Conservation (phyloP, 2,113 vertebrate species). For the Eulemur macaco region DNA sequence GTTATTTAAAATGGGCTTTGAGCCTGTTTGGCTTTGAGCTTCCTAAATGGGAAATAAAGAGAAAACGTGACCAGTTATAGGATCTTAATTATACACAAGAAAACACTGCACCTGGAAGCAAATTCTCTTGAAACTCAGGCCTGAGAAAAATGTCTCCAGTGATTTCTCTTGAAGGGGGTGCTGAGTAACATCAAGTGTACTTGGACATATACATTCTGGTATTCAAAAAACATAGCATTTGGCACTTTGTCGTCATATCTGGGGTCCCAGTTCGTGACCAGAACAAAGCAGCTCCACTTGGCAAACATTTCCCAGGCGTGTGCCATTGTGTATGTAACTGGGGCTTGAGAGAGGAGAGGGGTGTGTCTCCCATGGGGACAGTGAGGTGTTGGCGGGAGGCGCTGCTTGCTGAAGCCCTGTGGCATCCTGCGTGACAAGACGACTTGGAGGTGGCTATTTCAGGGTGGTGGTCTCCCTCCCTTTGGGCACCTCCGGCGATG, state of each 20-base stretch:
- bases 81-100: background rate
- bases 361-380: background rate
- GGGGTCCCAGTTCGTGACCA: background rate
- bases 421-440: background rate
- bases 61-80: background rate
- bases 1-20: background rate
- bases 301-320: background rate
- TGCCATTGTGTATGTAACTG: background rate
- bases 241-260: background rate
- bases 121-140: background rate
- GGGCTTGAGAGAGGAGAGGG: background rate
- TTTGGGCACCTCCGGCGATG: background rate
- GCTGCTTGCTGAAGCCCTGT: background rate
- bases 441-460: rapidly evolving
- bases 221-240: background rate
- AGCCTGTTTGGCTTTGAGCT: background rate
- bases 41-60: background rate
- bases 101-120: background rate
- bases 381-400: no score
- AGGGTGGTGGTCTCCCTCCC: background rate
- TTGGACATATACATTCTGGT: background rate
- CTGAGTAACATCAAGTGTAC: background rate
- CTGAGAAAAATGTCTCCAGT: background rate
- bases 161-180: background rate
- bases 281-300: background rate